Base-by-base conservation (phyloP, 2,797 vertebrate species). In the Danio choprae region DNA sequence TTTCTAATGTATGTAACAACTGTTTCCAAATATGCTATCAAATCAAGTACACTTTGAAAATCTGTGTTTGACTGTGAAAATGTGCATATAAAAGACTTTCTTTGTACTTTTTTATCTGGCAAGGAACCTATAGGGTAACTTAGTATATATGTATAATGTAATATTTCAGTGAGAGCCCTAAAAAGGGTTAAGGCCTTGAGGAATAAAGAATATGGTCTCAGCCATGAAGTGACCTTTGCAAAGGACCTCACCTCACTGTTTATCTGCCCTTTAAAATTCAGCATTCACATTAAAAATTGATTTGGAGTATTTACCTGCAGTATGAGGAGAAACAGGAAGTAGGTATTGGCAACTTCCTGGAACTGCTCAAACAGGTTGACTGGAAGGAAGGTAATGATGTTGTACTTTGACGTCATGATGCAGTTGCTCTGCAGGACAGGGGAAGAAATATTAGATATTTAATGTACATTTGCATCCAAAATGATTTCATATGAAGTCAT, bases 351-450 rank as follows among this genome's bases (percentile, higher is more conserved):
- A 88, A 98, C 97, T 93, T 97, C 96, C 91, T 98, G 97, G 91
- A 98, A 98, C 93, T 98, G 97, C 92, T 98, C 97, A 55, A 98
- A 98, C 87, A 98, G 93, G 90, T 98, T 98, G 93, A 98, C 93
- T 22, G 97, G 96, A 87, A 98, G 93, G 91, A 98, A 98, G 79
- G 96, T 98, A 90, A 98, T 70, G 12, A 97, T 87, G 86, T 97
- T 97, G 92, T 98, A 98, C 89, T 98, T 98, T 75, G 96, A 98
- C 83, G 97, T 98, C 92, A 96, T 94, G 91, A 98, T 98, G 91
- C 95, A 96, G 94, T 98, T 98, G 86, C 91, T 98, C 97, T 98
- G 84, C 40, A n/a, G 0, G 0, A 13, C 71, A 78, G 16, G 75
- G 18, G 55, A 22, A 62, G 18, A 70, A 40, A 71, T 20, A 16